Base-by-base conservation (phyloP, 2,113 vertebrate genomes). In the Columba livia region DNA sequence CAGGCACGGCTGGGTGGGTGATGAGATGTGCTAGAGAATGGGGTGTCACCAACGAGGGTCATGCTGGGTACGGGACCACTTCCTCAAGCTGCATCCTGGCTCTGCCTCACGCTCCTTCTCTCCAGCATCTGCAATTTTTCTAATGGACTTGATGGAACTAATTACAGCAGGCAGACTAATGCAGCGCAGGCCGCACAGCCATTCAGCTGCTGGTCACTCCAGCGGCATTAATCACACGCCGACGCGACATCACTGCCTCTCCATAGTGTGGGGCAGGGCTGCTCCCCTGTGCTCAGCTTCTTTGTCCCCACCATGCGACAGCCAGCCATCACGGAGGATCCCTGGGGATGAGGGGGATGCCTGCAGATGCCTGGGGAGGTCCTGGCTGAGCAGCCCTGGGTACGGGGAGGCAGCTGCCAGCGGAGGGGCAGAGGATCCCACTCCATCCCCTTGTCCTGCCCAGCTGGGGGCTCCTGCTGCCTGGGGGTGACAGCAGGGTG, bases 71-170 rank as follows among this genome's bases (percentile, higher is more conserved):
- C 3, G 1, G 51, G 80, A 16, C 42, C 74, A 34, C 78, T 94
- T 94, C 92, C 92, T 91, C 79, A 8, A 78, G 86, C 85, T 3
- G 28, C 82, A 72, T 67, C 38, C 85, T 15, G 77, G 70, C 86
- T 65, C 80, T 93, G 91, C 84, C 86, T 94, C 74, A 56, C 1
- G 40, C 89, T 93, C 79, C 53, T 44, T 88, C 88, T 91, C 81
- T 58, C 44, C 84, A 54, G 91, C 95, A 94, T 75, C 89, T 95
- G 82, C 94, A 96, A 85, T 95, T 96, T 96, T 69, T 88, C 87
- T 91, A 93, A 94, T 95, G 31, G 89, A 82, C 81, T 82, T 50
- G 80, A 8, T 70, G 91, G 91, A 54, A 32, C 58, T 96, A 95
- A 96, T 96, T 96, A 85, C 89, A 88, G 74, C 91, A 69, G 91